Evolutionary conservation across 2,888 invertebrate genomes (phyloP).

Genomic region (Ormyrus pomaceus): DNA sequence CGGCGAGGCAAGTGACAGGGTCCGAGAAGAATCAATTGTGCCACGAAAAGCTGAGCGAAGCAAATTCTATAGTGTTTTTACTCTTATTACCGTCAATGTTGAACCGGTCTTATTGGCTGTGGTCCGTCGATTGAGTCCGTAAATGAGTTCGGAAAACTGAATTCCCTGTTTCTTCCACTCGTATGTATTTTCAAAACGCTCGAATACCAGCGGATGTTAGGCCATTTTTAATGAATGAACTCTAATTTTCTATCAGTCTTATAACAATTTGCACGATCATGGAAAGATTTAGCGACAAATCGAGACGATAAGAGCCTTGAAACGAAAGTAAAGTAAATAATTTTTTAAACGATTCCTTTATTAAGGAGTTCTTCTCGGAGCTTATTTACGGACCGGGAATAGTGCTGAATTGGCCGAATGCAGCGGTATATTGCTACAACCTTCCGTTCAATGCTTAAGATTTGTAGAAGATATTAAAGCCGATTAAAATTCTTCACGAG

Average conservation of each 20-base stretch:
- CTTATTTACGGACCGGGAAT: conserved; percentile 42
- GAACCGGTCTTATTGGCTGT: conserved; percentile 50
- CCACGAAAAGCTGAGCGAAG: conserved; percentile 60
- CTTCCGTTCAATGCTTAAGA: conserved; percentile 20
- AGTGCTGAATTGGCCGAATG: conserved; percentile 27
- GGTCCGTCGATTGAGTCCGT: conserved; percentile 42
- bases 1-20: conserved; percentile 21
- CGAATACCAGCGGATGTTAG: no score
- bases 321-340: conserved; percentile 48
- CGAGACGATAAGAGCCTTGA: conserved; percentile 49
- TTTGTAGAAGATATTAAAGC: conserved; percentile 6
- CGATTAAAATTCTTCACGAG: conserved; percentile 24
- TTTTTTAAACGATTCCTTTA: no score
- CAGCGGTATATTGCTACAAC: conserved; percentile 20
- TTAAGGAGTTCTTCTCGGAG: conserved; percentile 32
- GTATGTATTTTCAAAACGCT: neutral
- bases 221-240: no score
- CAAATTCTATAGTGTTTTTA: conserved; percentile 53
- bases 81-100: conserved; percentile 52
- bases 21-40: conserved; percentile 58
- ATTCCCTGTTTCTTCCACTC: neutral
- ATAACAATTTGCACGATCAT: no score
- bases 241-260: no score
- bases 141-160: conserved; percentile 39
- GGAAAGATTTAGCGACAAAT: conserved; percentile 8